These are phyloP conservation scores for Gobio gobio DNA, from an alignment of 2,113 vertebrate species.

Conservation along the genomic window DNA sequence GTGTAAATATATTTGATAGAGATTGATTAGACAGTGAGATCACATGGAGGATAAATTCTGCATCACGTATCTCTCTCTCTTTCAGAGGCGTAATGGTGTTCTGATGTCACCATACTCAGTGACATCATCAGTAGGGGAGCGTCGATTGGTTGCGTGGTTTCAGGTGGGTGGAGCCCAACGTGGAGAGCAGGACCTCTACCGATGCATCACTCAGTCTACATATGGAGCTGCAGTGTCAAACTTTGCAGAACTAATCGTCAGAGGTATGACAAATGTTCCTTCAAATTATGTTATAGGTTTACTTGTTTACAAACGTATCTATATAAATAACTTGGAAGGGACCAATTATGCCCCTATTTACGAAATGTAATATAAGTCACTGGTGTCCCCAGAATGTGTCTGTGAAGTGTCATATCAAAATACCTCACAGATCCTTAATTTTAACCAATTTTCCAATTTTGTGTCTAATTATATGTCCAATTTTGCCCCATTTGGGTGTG, in stretches of 20 bases:
- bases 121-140: slow-evolving; percentile 79
- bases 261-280: slow-evolving; percentile 75
- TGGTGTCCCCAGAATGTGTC: no score
- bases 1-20: not conserved
- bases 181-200: slow-evolving; percentile 88
- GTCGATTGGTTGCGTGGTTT: slow-evolving; percentile 88
- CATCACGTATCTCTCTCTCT: not conserved
- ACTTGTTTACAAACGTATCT: not conserved
- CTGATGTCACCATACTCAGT: slow-evolving; percentile 69
- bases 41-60: not conserved
- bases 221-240: slow-evolving; percentile 90
- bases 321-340: not conserved
- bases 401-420: no score
- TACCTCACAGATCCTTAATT: no score
- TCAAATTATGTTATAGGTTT: not conserved
- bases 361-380: no score
- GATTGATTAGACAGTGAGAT: not conserved
- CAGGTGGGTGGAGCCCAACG: slow-evolving; percentile 81
- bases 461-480: no score
- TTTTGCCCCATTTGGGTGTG: no score
- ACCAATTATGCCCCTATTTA: no score
- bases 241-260: slow-evolving; percentile 93
- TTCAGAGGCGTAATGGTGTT: slow-evolving; percentile 84
- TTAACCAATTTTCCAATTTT: no score
- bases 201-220: slow-evolving; percentile 87